Conservation (phyloP, 1,140 invertebrate species). For the Macrotrachela quadricornifera region DNA sequence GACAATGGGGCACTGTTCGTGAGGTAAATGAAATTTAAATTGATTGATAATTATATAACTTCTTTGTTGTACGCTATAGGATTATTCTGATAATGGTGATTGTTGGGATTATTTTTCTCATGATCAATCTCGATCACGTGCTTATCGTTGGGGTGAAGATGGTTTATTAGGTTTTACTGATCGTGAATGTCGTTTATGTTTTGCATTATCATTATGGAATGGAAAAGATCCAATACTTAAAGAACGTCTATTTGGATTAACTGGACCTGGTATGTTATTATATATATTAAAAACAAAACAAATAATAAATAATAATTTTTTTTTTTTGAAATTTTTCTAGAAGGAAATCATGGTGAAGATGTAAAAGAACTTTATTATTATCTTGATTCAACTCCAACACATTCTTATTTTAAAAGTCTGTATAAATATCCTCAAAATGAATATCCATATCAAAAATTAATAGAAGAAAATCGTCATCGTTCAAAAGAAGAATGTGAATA, state of each 20-base stretch:
- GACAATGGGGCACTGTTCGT: constrained; percentile 31
- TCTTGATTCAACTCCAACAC: constrained; percentile 26
- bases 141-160: constrained; percentile 32
- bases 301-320: no score
- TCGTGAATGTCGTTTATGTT: constrained; percentile 23
- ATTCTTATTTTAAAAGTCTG: constrained; percentile 29
- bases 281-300: constrained; percentile 14
- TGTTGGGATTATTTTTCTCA: constrained; percentile 30
- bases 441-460: constrained; percentile 24
- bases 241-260: constrained; percentile 31
- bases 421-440: constrained; percentile 30
- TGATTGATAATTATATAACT: no score
- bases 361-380: constrained; percentile 33
- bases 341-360: constrained; percentile 34
- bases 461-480: constrained; percentile 19
- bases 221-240: constrained; percentile 27
- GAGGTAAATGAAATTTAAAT: constrained; percentile 12
- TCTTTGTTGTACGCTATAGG: no score
- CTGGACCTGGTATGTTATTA: constrained; percentile 4
- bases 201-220: constrained; percentile 28
- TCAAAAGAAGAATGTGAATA: constrained; percentile 20
- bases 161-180: constrained; percentile 28
- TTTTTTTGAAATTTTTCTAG: constrained; percentile 1
- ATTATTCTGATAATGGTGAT: constrained; percentile 26
- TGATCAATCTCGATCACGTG: constrained; percentile 21